phyloP scores from a whole-genome alignment of 2,113 vertebrate genomes.

The Rhagologus leucostigma region DNA sequence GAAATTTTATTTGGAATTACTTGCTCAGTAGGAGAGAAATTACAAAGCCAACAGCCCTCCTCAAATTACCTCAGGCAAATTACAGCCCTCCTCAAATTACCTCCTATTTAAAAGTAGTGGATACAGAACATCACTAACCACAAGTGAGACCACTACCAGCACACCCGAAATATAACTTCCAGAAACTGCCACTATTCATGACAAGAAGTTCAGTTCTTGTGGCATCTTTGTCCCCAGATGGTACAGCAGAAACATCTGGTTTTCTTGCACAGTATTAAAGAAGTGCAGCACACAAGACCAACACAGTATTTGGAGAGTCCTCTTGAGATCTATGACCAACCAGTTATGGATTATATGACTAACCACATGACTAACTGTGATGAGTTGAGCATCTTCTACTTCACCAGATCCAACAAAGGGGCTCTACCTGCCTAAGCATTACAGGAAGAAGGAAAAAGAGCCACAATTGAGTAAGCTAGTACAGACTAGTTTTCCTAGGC shows the following conservation, averaged over 20 bases:
- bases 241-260: fast-evolving
- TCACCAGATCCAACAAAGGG: background rate
- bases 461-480: background rate
- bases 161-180: background rate
- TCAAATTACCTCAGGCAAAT: background rate
- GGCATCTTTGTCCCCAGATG: background rate
- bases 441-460: background rate
- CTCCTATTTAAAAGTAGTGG: background rate
- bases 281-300: background rate
- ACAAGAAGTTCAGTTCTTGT: background rate
- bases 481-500: background rate
- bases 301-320: background rate
- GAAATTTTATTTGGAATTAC: background rate
- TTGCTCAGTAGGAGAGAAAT: background rate
- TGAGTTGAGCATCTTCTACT: background rate
- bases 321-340: background rate
- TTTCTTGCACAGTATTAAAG: background rate
- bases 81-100: background rate
- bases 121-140: background rate
- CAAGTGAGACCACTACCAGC: background rate
- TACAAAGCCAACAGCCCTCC: background rate
- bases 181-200: background rate
- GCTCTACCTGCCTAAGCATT: background rate
- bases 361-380: background rate
- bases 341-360: background rate